A percentile compares a stretch with the other conserved stretches of the same genome.
Evolutionary conservation across 2,888 invertebrate species (phyloP).

Genomic region (Nephrotoma flavescens): DNA sequence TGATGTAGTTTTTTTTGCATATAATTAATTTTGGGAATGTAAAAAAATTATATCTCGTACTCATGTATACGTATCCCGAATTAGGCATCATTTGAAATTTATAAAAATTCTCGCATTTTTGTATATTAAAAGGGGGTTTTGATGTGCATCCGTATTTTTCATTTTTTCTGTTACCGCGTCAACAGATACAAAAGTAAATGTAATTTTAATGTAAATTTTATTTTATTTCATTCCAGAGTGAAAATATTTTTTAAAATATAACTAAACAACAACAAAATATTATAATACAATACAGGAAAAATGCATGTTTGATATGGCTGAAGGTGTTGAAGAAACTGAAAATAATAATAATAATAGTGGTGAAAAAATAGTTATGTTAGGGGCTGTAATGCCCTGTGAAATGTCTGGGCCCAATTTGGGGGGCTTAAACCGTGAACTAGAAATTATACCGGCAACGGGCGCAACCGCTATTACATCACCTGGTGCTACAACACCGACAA

Average conservation of each 20-base stretch:
- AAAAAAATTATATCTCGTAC: background rate
- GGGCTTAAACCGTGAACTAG: conserved; percentile 29
- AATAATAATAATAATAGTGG: conserved; percentile 18
- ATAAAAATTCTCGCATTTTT: background rate
- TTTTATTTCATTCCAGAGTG: background rate
- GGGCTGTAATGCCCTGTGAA: conserved; percentile 32
- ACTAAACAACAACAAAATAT: background rate
- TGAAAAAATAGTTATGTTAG: conserved; percentile 26
- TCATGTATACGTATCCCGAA: background rate
- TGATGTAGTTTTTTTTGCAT: background rate
- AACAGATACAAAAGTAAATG: background rate
- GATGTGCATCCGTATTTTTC: background rate
- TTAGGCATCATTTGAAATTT: background rate
- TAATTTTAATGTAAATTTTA: background rate
- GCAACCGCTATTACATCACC: conserved; percentile 14
- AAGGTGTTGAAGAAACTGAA: conserved; percentile 46
- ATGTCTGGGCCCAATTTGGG: conserved; percentile 28
- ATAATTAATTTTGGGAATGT: background rate
- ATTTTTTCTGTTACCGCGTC: background rate
- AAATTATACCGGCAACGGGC: conserved; percentile 16
- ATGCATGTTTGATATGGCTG: conserved; percentile 60
- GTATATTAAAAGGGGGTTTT: background rate
- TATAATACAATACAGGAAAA: conserved; percentile 18
- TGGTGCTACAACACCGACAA: conserved; percentile 18
- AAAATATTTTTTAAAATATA: background rate